These are phyloP conservation scores for Corydoras maculifer DNA, from an alignment of 2,113 vertebrate genomes.

Conservation along the genomic window DNA sequence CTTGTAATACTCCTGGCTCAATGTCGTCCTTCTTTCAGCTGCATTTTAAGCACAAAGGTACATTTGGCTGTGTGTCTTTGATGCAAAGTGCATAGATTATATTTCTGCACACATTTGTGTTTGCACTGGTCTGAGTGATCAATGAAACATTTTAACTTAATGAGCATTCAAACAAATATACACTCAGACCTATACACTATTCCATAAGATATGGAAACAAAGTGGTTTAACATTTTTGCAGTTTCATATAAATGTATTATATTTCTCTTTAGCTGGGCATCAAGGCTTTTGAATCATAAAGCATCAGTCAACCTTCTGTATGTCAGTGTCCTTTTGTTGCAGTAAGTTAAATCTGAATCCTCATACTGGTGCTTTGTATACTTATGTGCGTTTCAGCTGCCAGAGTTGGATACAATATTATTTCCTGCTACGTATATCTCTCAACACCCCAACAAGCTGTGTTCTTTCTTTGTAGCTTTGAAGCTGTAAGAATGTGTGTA, in stretches of 20 bases:
- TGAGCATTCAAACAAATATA: not conserved
- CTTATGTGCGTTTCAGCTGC: not conserved
- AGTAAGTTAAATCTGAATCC: no score
- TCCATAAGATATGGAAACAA: no score
- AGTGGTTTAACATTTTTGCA: no score
- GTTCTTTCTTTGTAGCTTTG: not conserved
- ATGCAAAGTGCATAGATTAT: slow-evolving; percentile 5
- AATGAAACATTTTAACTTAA: not conserved
- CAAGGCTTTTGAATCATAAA: no score
- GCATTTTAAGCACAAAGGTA: slow-evolving; percentile 4
- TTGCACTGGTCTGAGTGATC: slow-evolving; percentile 24
- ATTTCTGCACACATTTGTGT: slow-evolving; percentile 6
- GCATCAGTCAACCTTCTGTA: no score
- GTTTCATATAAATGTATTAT: no score
- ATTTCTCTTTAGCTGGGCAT: no score
- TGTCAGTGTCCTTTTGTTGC: no score
- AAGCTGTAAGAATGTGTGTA: not conserved
- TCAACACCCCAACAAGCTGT: not conserved
- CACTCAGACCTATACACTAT: not conserved
- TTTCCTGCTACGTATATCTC: no score
- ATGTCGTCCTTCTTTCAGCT: not conserved
- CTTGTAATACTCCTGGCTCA: not conserved
- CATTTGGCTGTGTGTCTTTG: not conserved
- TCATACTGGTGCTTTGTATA: no score
- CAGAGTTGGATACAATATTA: no score